Evolutionary conservation across 2,888 invertebrate genomes (phyloP).

Genomic region (Abrostola tripartita): DNA sequence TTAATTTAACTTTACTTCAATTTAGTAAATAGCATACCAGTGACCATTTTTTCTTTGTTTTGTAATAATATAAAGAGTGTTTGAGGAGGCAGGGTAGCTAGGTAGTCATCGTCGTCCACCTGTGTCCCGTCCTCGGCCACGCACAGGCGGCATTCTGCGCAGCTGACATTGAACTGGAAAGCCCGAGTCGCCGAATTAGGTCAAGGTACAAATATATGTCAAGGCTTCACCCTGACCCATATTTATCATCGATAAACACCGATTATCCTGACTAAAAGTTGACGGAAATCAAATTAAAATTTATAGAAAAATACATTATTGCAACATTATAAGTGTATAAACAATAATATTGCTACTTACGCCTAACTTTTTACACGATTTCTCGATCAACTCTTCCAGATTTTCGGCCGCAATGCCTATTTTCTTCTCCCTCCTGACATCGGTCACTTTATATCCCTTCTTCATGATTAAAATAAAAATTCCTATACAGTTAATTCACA

Average conservation of each 20-base stretch:
- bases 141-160: conserved; percentile 85
- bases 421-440: conserved; percentile 90
- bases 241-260: conserved; percentile 62
- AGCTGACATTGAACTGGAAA: conserved; percentile 84
- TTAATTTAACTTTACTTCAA: too few relatives aligned
- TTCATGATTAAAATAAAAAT: conserved; percentile 74
- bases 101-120: conserved; percentile 93
- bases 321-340: conserved; percentile 7
- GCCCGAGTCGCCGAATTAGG: conserved; percentile 64
- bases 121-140: conserved; percentile 91
- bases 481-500: conserved; percentile 26
- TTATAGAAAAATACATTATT: not conserved
- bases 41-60: conserved; percentile 87
- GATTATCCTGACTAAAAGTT: conserved; percentile 59
- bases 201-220: conserved; percentile 76
- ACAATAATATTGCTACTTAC: conserved; percentile 75
- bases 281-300: conserved; percentile 17
- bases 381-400: conserved; percentile 90
- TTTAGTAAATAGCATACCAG: conserved; percentile 80
- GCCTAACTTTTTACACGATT: conserved; percentile 90
- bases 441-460: conserved; percentile 92
- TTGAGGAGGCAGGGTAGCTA: conserved; percentile 92
- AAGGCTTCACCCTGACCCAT: conserved; percentile 76
- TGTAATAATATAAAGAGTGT: conserved; percentile 90
- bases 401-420: conserved; percentile 91